Base-by-base conservation (phyloP, 2,888 invertebrate species). In the Crocallis elinguaria region DNA sequence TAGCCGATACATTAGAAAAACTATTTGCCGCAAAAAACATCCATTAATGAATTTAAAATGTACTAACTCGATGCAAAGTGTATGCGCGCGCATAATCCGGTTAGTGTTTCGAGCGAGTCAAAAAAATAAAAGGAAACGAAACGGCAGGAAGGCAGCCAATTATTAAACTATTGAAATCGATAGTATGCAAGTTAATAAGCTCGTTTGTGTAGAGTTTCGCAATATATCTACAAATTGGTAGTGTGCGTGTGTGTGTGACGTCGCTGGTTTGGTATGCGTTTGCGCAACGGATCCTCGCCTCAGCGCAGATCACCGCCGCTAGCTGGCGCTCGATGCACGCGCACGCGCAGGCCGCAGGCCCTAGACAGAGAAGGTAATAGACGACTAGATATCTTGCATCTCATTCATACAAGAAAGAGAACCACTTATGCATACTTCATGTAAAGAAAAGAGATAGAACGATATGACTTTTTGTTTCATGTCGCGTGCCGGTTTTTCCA, bases 241-340 rank as follows among this genome's bases (percentile, higher is more conserved):
- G 33, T 33, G 35, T 32, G 29, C n/a, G 42, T 23, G 42, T 32
- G 42, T 17, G 42, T 36, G 55, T 56, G 65, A 62, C 58, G 67
- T 65, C 55, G 53, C 44, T 55, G 60, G 59, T 48, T 64, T 29
- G 61, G 63, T 33, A 64, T 64, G 63, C 55, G 63, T 48, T 61
- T 60, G 63, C 63, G 59, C 61, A 60, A 62, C 53, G 3, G 12
- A 27, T 16, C 54, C 33, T 38, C 39, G 12, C 43, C 42, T 13
- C 43, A 2, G 36, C 19, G n/a, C 19, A 12, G 19, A 30, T 17
- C 1, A 8, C 12, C 17, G 16, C 19, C 17, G 17, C 7, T 17
- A 29, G 38, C 13, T 13, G 25, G 3, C 13, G 7, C n/a, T 17
- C 1, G 3, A 9, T 9, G 35, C 14, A 4, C 3, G 3, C 3